These are phyloP conservation scores for Phaethornis superciliosus DNA, from an alignment of 2,113 vertebrate species.

Conservation along the genomic window DNA sequence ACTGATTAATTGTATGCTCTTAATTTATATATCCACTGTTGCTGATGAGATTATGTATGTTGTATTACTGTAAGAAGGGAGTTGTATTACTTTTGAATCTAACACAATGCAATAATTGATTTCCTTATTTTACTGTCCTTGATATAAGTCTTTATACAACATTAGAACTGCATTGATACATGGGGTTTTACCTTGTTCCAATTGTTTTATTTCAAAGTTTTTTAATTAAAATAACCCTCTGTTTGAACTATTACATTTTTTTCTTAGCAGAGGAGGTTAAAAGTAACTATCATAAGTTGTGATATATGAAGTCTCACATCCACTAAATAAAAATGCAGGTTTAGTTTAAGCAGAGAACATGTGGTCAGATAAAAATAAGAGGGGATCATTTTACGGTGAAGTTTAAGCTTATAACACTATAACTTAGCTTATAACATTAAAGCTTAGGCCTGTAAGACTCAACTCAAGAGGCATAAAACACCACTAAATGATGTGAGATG, in stretches of 20 bases:
- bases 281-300: conserved; percentile 20
- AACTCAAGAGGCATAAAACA: not conserved
- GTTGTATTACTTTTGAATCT: conserved; percentile 66
- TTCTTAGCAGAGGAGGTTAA: not conserved
- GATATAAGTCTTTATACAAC: conserved; percentile 56
- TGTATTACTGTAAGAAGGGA: conserved; percentile 61
- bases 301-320: conserved; percentile 14
- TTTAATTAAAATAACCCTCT: conserved; percentile 54
- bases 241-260: not conserved
- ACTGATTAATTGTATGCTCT: conserved; percentile 70
- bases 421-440: too few species aligned
- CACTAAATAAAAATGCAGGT: conserved; percentile 43
- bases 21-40: conserved; percentile 64
- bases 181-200: conserved; percentile 60
- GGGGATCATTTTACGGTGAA: not conserved
- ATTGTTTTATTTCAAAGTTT: conserved; percentile 56
- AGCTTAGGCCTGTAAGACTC: too few species aligned
- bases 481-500: not conserved
- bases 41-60: conserved; percentile 70
- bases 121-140: conserved; percentile 59
- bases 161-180: conserved; percentile 53
- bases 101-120: conserved; percentile 59
- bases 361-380: not conserved
- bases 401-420: not conserved
- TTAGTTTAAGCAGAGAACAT: conserved; percentile 9